phyloP scores from a whole-genome alignment of 1,140 invertebrate species.

The Portunus trituberculatus region DNA sequence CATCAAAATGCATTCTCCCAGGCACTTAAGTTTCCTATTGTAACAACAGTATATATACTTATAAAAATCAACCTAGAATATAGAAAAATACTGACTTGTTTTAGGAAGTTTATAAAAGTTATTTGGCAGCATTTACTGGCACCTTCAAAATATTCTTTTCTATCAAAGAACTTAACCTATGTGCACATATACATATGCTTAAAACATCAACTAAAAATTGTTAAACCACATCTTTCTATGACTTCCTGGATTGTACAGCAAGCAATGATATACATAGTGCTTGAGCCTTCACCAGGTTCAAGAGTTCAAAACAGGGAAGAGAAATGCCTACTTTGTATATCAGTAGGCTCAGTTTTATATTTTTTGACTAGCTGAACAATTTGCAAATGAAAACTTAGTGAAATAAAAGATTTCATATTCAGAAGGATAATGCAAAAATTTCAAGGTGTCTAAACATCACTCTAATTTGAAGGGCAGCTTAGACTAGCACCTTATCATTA shows the following conservation, averaged over 20 bases:
- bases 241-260: too few species aligned
- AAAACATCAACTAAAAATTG: too few species aligned
- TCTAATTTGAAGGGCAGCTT: neutral
- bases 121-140: conserved; percentile 2
- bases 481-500: conserved; percentile 1
- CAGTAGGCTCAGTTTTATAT: neutral
- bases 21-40: neutral
- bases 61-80: neutral
- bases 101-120: neutral
- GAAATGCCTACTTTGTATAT: neutral
- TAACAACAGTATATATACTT: neutral
- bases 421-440: neutral
- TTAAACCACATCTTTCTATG: too few species aligned
- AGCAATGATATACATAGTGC: too few species aligned
- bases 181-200: neutral
- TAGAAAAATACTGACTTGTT: conserved; percentile 21
- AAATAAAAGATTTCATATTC: neutral
- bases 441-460: neutral
- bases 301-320: neutral
- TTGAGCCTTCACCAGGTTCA: neutral
- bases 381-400: neutral
- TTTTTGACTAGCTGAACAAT: neutral
- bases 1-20: neutral
- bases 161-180: too few species aligned
- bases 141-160: neutral